Evolutionary conservation across 2,113 vertebrate species (phyloP), one percentile per base, ranked within the genome.

Genomic region (Puntigrus tetrazona): DNA sequence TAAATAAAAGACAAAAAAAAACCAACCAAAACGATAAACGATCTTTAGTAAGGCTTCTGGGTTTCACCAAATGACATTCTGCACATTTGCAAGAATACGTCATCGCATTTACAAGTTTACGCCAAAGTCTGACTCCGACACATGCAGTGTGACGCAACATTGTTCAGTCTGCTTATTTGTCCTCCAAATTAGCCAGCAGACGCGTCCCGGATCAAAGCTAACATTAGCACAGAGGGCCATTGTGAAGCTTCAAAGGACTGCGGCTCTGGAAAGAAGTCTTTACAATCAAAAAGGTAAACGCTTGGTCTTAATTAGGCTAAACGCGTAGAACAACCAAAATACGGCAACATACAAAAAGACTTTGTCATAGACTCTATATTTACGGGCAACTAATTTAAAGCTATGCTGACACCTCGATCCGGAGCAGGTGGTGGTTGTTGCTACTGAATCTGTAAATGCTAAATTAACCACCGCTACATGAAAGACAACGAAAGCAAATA

Each of bases 1-100:
- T n/a, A n/a, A n/a, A n/a, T n/a, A n/a, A n/a, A n/a, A n/a, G n/a
- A n/a, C n/a, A n/a, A n/a, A n/a, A n/a, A n/a, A n/a, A n/a, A n/a
- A n/a, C n/a, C n/a, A n/a, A n/a, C n/a, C n/a, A n/a, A n/a, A n/a
- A n/a, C n/a, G n/a, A n/a, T n/a, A n/a, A n/a, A n/a, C 29, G n/a
- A 57, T 59, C 25, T 9, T 79, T 31, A 78, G 43, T 86, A 88
- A 88, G 85, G 87, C 87, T 84, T 88, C 57, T 84, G 87, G 85
- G 87, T 86, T 80, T 88, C 73, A 83, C 83, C 81, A 85, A 84
- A 88, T 70, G 80, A 82, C 80, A 81, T 82, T 69, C 52, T 86
- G 82, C 43, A 77, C 47, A 70, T 70, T 55, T 59, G 59, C 78
- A 55, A 81, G 67, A 81, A 76, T 70, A 80, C 10, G 4, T 36